These are phyloP conservation scores for Acleris sparsana DNA, from an alignment of 2,888 invertebrate genomes.

Conservation along the genomic window DNA sequence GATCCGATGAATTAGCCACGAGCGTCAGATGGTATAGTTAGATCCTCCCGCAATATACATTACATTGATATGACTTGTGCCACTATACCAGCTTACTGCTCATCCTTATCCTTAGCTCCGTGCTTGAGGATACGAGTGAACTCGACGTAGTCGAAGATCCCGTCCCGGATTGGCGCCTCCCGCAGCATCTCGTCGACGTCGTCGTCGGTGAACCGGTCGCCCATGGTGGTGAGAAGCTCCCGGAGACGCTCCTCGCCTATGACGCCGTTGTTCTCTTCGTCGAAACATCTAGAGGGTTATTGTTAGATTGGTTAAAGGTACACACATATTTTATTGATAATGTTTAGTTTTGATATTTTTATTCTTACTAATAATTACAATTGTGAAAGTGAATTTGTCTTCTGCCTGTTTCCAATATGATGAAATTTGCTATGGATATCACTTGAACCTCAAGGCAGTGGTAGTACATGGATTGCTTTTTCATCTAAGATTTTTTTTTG, in stretches of 20 bases:
- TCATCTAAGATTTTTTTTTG: too few relatives aligned
- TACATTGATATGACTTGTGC: background rate
- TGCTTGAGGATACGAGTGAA: constrained; percentile 99
- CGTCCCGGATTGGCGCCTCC: constrained; percentile 98
- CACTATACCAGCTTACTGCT: constrained; percentile 85
- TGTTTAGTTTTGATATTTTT: too few relatives aligned
- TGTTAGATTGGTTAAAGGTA: background rate
- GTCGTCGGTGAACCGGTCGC: constrained; percentile 97
- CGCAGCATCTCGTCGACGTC: constrained; percentile 99
- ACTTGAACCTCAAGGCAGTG: too few relatives aligned
- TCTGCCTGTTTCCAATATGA: too few relatives aligned
- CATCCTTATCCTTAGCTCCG: constrained; percentile 99
- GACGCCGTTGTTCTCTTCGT: constrained; percentile 96
- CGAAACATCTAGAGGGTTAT: constrained; percentile 89
- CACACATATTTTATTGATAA: too few relatives aligned
- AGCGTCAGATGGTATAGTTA: too few relatives aligned
- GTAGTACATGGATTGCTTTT: too few relatives aligned
- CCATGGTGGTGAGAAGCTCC: constrained; percentile 98
- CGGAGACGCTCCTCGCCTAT: constrained; percentile 97
- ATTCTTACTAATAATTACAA: background rate
- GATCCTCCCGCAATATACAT: too few relatives aligned
- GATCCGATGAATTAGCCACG: too few relatives aligned
- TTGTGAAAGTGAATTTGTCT: too few relatives aligned
- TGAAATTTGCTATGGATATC: too few relatives aligned
- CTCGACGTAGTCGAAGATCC: constrained; percentile 98